A percentile compares a stretch with the other conserved stretches of the same genome.
Evolutionary conservation across 2,888 invertebrate genomes (phyloP).

Genomic region (Sarcophaga carnaria): DNA sequence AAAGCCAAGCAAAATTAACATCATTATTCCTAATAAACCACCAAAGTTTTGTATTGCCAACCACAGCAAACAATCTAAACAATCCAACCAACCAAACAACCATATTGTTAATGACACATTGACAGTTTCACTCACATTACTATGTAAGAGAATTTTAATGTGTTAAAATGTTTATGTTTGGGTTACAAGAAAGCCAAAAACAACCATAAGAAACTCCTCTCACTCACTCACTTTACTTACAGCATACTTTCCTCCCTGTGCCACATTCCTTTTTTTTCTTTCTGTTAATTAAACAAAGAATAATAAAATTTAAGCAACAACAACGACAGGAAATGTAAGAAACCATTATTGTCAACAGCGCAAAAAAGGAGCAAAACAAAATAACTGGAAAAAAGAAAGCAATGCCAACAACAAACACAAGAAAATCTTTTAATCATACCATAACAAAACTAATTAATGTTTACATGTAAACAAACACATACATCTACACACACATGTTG

Average conservation of each 20-base stretch:
- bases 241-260: background rate
- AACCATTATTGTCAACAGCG: too few species aligned
- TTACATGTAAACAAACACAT: conserved; percentile 29
- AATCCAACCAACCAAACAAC: conserved; percentile 14
- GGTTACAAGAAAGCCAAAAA: background rate
- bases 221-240: background rate
- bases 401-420: background rate
- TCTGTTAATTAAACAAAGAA: conserved; percentile 12
- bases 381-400: too few species aligned
- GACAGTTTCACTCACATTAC: conserved; percentile 53
- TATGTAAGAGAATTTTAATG: conserved; percentile 32
- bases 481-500: background rate
- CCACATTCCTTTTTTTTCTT: conserved; percentile 7
- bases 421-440: conserved; percentile 47
- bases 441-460: conserved; percentile 64
- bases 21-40: conserved; percentile 10
- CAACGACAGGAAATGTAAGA: background rate
- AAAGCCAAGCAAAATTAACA: conserved; percentile 24
- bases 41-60: conserved; percentile 12
- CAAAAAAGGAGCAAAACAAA: conserved; percentile 2
- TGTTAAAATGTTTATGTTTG: conserved; percentile 4
- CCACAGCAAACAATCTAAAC: background rate
- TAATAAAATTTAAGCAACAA: background rate
- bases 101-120: conserved; percentile 52
- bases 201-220: background rate